Percentiles rank a stretch among this genome's conserved stretches.
Conservation (phyloP, 2,888 invertebrate genomes). For the Coenonympha arcania region DNA sequence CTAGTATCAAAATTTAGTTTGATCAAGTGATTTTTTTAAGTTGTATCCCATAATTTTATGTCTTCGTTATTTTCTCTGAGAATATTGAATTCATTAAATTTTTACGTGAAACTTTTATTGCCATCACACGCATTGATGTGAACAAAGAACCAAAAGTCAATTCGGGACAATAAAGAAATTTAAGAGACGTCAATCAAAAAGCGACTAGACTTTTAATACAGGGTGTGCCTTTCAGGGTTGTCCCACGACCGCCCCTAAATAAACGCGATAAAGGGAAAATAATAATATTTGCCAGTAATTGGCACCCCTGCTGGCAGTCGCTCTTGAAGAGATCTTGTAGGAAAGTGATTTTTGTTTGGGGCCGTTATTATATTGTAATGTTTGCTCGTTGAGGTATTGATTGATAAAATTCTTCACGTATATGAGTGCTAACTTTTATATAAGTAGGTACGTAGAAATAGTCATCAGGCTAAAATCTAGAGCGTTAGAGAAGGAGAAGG, state of each 20-base stretch:
- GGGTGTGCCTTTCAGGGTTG: slow-evolving; percentile 67
- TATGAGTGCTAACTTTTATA: too few relatives aligned
- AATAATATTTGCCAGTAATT: slow-evolving; percentile 71
- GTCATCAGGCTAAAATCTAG: too few relatives aligned
- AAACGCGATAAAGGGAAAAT: slow-evolving; percentile 56
- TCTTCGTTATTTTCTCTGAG: too few relatives aligned
- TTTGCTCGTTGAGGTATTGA: slow-evolving; percentile 26
- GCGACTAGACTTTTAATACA: slow-evolving; percentile 62
- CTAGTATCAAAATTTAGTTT: too few relatives aligned
- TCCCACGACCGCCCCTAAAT: slow-evolving; percentile 73
- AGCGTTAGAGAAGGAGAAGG: too few relatives aligned
- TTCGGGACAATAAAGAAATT: slow-evolving; percentile 53
- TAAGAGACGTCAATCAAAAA: slow-evolving; percentile 66
- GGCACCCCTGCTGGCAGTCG: slow-evolving; percentile 70
- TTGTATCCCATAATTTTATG: neutral
- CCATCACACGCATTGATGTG: slow-evolving; percentile 33
- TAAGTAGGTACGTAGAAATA: too few relatives aligned
- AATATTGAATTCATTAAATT: neutral
- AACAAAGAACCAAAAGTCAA: slow-evolving; percentile 55
- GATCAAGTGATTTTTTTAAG: neutral
- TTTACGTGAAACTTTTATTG: slow-evolving; percentile 9
- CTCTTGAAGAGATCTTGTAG: slow-evolving; percentile 68
- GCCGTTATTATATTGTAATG: slow-evolving; percentile 58
- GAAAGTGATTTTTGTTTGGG: slow-evolving; percentile 49
- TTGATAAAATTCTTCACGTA: slow-evolving; percentile 4